Conservation (phyloP, 2,888 invertebrate species). For the Orthonevra nobilis region DNA sequence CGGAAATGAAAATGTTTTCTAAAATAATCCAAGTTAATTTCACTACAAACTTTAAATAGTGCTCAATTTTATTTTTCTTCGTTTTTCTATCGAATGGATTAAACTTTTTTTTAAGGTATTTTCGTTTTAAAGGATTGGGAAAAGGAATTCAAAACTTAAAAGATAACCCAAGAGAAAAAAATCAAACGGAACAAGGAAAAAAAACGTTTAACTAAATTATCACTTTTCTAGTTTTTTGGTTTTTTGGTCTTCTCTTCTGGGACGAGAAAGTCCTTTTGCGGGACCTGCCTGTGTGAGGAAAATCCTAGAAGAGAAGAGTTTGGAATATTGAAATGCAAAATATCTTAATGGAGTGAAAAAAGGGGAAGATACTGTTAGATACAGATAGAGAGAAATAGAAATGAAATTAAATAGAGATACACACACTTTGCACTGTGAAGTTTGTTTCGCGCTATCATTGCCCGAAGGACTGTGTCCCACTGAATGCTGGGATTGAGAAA, state of each 20-base stretch:
- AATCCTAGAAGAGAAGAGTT: constrained; percentile 53
- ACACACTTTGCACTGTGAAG: constrained; percentile 55
- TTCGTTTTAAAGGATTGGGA: neutral
- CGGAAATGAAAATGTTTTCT: neutral
- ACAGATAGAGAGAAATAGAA: constrained; percentile 15
- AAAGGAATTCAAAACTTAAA: constrained; percentile 9
- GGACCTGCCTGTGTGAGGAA: constrained; percentile 25
- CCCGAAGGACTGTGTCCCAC: constrained; percentile 80
- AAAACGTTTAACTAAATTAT: constrained; percentile 36
- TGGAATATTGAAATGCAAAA: constrained; percentile 8
- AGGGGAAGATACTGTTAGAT: no score
- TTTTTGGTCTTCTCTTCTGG: constrained; percentile 45
- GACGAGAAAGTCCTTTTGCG: constrained; percentile 52
- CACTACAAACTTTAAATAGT: constrained; percentile 9
- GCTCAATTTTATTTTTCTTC: no score
- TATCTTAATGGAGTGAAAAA: constrained; percentile 34
- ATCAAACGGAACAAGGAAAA: constrained; percentile 38
- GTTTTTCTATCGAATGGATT: neutral
- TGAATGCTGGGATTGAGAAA: constrained; percentile 72
- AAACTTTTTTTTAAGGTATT: neutral
- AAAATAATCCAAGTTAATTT: neutral
- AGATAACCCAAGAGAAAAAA: constrained; percentile 19
- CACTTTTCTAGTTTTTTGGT: constrained; percentile 34
- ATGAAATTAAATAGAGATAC: constrained; percentile 36
- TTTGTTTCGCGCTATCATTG: constrained; percentile 77